Conservation (phyloP, 2,113 vertebrate species). For the Cervus canadensis region DNA sequence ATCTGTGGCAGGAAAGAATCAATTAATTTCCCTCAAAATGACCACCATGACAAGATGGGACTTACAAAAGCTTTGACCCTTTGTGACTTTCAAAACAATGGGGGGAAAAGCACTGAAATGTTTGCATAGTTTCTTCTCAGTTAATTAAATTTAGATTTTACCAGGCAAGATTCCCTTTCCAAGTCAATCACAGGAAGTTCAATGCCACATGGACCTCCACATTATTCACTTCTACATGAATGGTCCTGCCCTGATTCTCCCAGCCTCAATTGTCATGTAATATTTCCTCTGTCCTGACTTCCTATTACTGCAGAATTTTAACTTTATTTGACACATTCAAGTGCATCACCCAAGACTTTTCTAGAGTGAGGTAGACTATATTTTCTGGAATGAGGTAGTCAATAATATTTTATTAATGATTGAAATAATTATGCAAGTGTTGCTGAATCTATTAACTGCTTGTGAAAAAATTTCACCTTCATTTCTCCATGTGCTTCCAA, state of each 20-base stretch:
- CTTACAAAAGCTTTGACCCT: not conserved
- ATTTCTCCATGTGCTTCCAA: not conserved
- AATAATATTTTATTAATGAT: not conserved
- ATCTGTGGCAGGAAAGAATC: not conserved
- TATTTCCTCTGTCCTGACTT: not conserved
- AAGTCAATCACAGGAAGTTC: not conserved
- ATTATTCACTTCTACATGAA: not conserved
- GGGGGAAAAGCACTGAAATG: rapidly evolving
- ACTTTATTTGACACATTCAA: not conserved
- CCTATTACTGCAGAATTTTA: not conserved
- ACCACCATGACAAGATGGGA: not conserved
- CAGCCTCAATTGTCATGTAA: not conserved
- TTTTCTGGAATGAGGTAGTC: not conserved
- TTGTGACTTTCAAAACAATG: not conserved
- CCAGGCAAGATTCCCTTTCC: not conserved
- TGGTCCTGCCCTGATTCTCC: not conserved
- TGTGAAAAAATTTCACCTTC: not conserved
- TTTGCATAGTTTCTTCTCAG: not conserved
- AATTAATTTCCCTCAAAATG: not conserved
- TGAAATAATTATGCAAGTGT: not conserved
- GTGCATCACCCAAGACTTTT: not conserved
- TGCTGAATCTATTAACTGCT: not conserved
- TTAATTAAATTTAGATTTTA: not conserved
- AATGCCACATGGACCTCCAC: not conserved
- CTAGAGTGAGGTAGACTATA: not conserved